Base-by-base conservation (phyloP, 1,140 invertebrate species). In the Ylistrum balloti region DNA sequence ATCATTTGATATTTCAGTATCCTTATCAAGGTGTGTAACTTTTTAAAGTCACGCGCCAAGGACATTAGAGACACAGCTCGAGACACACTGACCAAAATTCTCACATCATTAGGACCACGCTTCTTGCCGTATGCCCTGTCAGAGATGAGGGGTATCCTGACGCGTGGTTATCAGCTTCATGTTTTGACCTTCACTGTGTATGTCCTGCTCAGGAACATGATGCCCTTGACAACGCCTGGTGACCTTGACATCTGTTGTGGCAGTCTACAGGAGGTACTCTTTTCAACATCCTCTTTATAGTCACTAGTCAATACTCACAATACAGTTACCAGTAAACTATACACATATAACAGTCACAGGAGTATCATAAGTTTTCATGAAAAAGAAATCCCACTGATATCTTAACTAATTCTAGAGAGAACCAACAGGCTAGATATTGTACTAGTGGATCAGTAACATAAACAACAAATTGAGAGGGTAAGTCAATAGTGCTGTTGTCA, bases 121-220 rank as follows among this genome's bases (percentile, higher is more conserved):
- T 98, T 98, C 95, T 97, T 99, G 90, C 97, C 97, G 33, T 96
- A 97, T 94, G 96, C 99, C 13, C 95, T 99, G 7, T 97, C 97
- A 89, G 98, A 99, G 96, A 97, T 99, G 94, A 97, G 97, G 85
- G 96, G 97, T 22, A 96, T 98, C 11, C 96, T 99, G 87, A 98
- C 97, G 0, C 97, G 97, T 95, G 99, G 99, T 15, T 99, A 98
- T 95, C 99, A 99, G 96, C 97, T 99, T 32, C 99, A 99, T 94
- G 98, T 99, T 0, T 96, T 99, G 22, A 98, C 98, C 3, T 99
- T 97, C 91, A 99, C 99, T 0, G 97, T 99, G 5, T 98, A 99
- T 95, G 97, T 97, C 0, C 97, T 99, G 2, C 95, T 99, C 20
- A 97, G 97, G 87, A 97, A 97, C 56, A 95, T 99, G 87, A 97